Evolutionary conservation across 2,888 invertebrate genomes (phyloP).

Genomic region (Globia sparganii): DNA sequence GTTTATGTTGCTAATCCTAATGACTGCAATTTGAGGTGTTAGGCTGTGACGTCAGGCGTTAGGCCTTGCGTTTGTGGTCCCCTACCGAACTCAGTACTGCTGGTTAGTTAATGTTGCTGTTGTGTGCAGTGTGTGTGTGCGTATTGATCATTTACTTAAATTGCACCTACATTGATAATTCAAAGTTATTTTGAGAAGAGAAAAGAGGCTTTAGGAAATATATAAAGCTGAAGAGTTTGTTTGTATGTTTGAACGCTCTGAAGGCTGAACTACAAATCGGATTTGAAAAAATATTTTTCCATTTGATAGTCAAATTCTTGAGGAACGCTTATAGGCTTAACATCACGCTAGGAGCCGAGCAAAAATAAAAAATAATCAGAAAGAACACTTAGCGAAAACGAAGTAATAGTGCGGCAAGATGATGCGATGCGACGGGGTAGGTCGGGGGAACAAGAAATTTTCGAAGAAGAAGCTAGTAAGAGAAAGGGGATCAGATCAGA

Average conservation of each 20-base stretch:
- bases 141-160: no score
- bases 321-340: background rate
- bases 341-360: background rate
- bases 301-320: background rate
- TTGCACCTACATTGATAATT: background rate
- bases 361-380: background rate
- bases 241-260: background rate
- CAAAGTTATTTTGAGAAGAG: background rate
- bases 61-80: conserved; percentile 43
- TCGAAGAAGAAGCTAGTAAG: no score
- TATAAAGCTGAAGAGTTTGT: no score
- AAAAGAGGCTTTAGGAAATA: background rate
- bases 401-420: background rate
- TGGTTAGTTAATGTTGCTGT: conserved; percentile 48
- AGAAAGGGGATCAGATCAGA: no score
- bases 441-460: background rate
- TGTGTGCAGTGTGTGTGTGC: background rate
- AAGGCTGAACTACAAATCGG: background rate
- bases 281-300: background rate
- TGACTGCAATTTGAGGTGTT: conserved; percentile 59
- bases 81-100: conserved; percentile 13
- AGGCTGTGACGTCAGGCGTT: conserved; percentile 38
- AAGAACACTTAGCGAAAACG: background rate
- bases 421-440: background rate
- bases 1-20: conserved; percentile 59